phyloP scores from a whole-genome alignment of 2,113 vertebrate genomes.

The Bubo scandiacus region DNA sequence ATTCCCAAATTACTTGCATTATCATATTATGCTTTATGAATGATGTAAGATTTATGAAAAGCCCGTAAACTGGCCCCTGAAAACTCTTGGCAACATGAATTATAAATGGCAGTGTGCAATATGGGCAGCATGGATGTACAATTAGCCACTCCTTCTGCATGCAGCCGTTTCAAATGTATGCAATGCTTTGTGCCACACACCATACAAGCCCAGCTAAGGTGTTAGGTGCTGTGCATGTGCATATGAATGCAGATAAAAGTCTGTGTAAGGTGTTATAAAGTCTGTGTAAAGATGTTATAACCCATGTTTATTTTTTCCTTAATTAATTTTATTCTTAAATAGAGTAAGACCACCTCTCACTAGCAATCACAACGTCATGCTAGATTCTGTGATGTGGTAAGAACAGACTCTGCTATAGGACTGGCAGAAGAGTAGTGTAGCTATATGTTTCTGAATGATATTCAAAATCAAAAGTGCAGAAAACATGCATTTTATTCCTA shows the following conservation, averaged over 20 bases:
- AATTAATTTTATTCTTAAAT: neutral
- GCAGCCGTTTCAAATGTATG: neutral
- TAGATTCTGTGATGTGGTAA: neutral
- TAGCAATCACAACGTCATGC: neutral
- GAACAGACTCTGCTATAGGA: neutral
- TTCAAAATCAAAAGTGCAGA: neutral
- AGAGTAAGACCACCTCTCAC: neutral
- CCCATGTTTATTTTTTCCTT: neutral
- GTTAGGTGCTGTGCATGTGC: neutral
- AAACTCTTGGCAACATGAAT: neutral
- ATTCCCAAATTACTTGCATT: neutral
- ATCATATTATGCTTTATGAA: neutral
- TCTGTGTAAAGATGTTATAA: neutral
- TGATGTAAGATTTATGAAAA: neutral
- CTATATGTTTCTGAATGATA: rapidly evolving
- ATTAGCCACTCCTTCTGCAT: neutral
- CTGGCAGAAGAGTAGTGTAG: neutral
- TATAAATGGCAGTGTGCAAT: neutral
- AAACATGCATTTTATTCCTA: neutral
- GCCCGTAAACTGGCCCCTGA: neutral
- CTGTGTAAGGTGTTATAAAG: neutral
- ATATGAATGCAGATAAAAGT: neutral
- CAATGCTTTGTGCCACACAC: neutral
- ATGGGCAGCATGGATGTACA: neutral
- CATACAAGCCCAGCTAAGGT: neutral